Evolutionary conservation across 2,888 invertebrate genomes (phyloP), one percentile per base, ranked within the genome.

Genomic region (Cantharis rustica): DNA sequence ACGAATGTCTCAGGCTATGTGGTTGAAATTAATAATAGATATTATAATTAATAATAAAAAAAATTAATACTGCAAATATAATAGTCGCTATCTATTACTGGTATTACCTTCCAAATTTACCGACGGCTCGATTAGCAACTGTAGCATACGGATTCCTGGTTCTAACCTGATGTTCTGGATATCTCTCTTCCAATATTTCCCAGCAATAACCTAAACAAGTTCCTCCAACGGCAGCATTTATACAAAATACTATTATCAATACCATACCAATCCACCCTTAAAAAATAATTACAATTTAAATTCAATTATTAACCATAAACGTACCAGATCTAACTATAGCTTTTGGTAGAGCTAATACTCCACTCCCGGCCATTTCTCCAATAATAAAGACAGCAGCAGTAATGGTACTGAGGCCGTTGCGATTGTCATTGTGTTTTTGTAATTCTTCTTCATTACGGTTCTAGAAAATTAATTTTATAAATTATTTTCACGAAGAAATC

Each of bases 361-460:
- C 94, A 82, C 92, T 92, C 64, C 94, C 94, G 0, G 93, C 93
- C 91, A 94, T 93, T 86, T 93, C 93, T 0, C 93, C 93, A 0
- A 91, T 91, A 64, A 94, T 90, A 82, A 94, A 91, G 76, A 93
- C 87, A 0, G 92, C 90, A 0, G 93, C 91, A 78, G 92, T 87
- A 13, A 89, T 78, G 16, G 90, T 85, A 72, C 84, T 87, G 13
- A 90, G 82, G 0, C 90, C 90, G 80, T 86, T 80, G 76, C 70
- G 20, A 73, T 76, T 47, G 5, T 47, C 47, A n/a, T 47, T n/a
- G n/a, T n/a, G n/a, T 47, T 47, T 47, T 47, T 47, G n/a, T n/a
- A 47, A 47, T 47, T 47, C n/a, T 27, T 9, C 27, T 47, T 47
- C 47, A 47, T 9, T 47, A n/a, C n/a, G 47, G 13, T 47, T 47